Evolutionary conservation across 2,113 vertebrate species (phyloP).

Genomic region (Tachuris rubrigastra): DNA sequence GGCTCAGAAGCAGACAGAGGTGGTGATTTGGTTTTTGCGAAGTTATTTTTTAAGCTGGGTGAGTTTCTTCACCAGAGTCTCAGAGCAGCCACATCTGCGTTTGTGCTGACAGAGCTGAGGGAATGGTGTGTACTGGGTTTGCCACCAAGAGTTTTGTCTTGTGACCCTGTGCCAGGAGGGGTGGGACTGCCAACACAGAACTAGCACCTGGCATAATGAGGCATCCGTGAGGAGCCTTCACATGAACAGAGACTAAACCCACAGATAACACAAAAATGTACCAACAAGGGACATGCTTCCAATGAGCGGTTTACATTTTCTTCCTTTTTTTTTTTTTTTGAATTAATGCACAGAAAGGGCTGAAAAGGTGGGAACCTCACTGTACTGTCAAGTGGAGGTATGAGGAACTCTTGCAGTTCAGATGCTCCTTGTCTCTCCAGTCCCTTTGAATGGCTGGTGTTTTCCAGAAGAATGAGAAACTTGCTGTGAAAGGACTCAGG

Average conservation of each 20-base stretch:
- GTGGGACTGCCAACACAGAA: slow-evolving; percentile 9
- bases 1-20: not conserved
- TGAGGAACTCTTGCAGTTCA: not conserved
- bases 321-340: not conserved
- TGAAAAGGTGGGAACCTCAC: slow-evolving; percentile 55
- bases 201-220: slow-evolving; percentile 1
- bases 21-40: not conserved
- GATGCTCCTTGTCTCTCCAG: slow-evolving; percentile 6
- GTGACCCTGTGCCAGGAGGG: not conserved
- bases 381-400: slow-evolving; percentile 47
- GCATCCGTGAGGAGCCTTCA: not conserved
- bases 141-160: not conserved
- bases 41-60: not conserved
- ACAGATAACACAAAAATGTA: slow-evolving; percentile 9
- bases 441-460: not conserved
- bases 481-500: slow-evolving; percentile 21
- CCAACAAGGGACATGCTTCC: slow-evolving; percentile 44
- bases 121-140: not conserved
- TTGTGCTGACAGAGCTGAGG: not conserved
- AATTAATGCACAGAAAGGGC: slow-evolving; percentile 72
- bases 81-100: not conserved
- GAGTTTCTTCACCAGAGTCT: not conserved
- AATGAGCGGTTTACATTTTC: not conserved
- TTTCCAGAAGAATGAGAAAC: slow-evolving; percentile 14
- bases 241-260: not conserved